Conservation (phyloP, 2,113 vertebrate genomes). For the Dicentrarchus labrax region DNA sequence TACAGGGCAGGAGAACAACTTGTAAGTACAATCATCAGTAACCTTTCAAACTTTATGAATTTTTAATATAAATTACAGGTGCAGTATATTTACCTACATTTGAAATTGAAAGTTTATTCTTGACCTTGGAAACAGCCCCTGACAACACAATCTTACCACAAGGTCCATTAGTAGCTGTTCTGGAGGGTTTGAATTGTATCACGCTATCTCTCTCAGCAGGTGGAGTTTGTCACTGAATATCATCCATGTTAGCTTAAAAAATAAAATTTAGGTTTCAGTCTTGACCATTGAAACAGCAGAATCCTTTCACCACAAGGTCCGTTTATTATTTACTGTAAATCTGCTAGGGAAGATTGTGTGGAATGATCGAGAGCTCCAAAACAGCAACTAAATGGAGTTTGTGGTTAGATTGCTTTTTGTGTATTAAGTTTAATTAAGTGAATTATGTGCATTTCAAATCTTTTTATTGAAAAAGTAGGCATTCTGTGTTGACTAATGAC, state of each 20-base stretch:
- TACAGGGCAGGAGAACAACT: slow-evolving; percentile 84
- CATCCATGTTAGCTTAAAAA: background rate
- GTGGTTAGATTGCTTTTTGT: background rate
- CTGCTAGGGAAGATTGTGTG: background rate
- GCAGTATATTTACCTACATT: background rate
- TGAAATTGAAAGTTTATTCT: background rate
- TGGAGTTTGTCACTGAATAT: background rate
- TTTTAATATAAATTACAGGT: background rate
- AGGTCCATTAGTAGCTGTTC: background rate
- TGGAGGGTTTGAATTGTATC: background rate
- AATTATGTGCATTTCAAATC: background rate
- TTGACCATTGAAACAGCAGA: background rate
- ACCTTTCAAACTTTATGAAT: background rate
- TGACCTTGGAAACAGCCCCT: background rate
- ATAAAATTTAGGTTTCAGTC: background rate
- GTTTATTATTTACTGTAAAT: background rate
- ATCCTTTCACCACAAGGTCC: background rate
- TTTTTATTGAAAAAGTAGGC: background rate
- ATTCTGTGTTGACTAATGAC: background rate
- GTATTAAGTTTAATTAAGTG: background rate
- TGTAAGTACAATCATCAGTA: slow-evolving; percentile 63
- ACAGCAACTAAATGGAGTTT: background rate
- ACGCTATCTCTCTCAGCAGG: background rate
- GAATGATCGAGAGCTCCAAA: background rate
- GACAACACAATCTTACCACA: background rate